A percentile compares a stretch with the other conserved stretches of the same genome.
Conservation (phyloP, 2,888 invertebrate species). For the Bedellia somnulentella region DNA sequence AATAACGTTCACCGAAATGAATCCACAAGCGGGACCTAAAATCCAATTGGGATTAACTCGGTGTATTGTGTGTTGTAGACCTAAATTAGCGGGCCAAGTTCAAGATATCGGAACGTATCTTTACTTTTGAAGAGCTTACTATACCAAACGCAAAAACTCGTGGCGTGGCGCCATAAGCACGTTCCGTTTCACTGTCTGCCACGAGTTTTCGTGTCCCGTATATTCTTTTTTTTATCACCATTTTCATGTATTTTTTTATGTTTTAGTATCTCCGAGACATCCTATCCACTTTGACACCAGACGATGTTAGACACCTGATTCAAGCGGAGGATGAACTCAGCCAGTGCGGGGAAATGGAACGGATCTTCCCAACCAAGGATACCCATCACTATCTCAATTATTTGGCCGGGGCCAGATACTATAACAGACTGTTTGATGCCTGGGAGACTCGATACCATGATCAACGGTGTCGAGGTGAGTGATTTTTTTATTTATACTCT, state of each 20-base stretch:
- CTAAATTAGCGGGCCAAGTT: too few relatives aligned
- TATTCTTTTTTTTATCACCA: background rate
- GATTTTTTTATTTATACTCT: too few relatives aligned
- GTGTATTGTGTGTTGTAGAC: too few relatives aligned
- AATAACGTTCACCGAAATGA: too few relatives aligned
- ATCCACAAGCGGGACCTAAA: too few relatives aligned
- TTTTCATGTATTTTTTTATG: conserved; percentile 5
- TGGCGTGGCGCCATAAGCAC: too few relatives aligned
- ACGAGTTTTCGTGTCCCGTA: too few relatives aligned
- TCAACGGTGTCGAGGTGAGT: conserved; percentile 69
- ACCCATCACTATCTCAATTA: conserved; percentile 53
- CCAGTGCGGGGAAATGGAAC: conserved; percentile 73
- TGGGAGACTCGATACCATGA: conserved; percentile 81
- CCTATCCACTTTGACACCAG: conserved; percentile 82
- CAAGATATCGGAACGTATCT: too few relatives aligned
- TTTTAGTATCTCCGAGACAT: conserved; percentile 74
- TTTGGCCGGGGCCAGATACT: conserved; percentile 82
- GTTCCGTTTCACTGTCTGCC: too few relatives aligned
- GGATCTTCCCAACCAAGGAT: conserved; percentile 80
- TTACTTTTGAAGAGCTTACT: too few relatives aligned
- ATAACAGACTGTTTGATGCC: conserved; percentile 88
- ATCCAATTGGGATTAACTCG: too few relatives aligned
- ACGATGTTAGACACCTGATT: conserved; percentile 84
- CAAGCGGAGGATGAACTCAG: conserved; percentile 88
- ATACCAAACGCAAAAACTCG: too few relatives aligned